phyloP scores from a whole-genome alignment of 30 jellyfish, hydroid and myxozoan species.

The Aurelia sp. region DNA sequence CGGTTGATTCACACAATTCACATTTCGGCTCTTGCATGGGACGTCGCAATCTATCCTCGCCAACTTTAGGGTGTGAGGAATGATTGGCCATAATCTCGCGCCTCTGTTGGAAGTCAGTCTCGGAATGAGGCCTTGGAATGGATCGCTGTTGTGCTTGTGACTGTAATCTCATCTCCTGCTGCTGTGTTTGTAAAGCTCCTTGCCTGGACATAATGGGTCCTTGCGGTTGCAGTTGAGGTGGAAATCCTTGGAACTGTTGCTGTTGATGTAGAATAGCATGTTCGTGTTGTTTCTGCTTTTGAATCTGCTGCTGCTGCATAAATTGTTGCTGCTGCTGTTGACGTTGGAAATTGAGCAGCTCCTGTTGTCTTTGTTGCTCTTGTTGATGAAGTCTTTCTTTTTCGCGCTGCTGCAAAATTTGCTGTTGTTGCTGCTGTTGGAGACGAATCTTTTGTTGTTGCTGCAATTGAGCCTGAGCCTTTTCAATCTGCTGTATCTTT shows the following conservation, averaged over 20 bases:
- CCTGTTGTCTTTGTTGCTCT: constrained; percentile 5
- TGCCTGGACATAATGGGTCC: too few species aligned
- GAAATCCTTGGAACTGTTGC: not conserved
- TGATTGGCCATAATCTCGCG: too few species aligned
- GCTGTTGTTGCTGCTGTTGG: constrained; percentile 24
- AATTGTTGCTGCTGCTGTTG: constrained; percentile 1
- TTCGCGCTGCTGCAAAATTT: constrained; percentile 1
- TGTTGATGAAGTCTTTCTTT: constrained; percentile 7
- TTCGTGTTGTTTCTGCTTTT: constrained; percentile 2
- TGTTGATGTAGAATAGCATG: not conserved
- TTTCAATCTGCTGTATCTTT: not conserved
- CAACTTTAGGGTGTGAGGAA: too few species aligned
- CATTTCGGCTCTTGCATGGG: constrained; percentile 19
- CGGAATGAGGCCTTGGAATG: not conserved
- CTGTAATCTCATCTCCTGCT: not conserved
- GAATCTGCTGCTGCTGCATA: not conserved
- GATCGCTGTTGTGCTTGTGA: not conserved
- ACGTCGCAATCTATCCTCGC: too few species aligned
- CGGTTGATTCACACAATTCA: constrained; percentile 59
- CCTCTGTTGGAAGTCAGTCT: not conserved
- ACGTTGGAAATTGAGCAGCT: constrained; percentile 2
- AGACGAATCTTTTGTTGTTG: constrained; percentile 2
- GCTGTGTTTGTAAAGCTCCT: too few species aligned
- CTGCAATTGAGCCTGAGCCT: not conserved
- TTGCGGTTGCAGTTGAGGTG: not conserved